Evolutionary conservation across 2,113 vertebrate genomes (phyloP).

Genomic region (Acrocephalus arundinaceus): DNA sequence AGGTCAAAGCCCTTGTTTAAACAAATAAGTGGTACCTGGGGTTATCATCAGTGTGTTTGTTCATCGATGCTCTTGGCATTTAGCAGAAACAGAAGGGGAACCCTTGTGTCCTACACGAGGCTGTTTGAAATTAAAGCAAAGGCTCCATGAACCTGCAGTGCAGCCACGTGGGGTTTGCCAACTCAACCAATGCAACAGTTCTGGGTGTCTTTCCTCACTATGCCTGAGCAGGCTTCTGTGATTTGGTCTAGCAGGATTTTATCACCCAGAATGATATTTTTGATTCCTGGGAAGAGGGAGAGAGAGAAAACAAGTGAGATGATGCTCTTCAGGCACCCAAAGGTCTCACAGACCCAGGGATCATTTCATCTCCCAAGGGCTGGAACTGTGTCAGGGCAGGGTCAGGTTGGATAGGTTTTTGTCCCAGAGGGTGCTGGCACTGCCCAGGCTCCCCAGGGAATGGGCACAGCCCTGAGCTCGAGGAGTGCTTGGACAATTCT

Average conservation of each 20-base stretch:
- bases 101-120: background rate
- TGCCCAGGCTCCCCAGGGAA: background rate
- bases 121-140: background rate
- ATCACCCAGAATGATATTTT: background rate
- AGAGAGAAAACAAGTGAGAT: background rate
- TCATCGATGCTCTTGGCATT: background rate
- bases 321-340: background rate
- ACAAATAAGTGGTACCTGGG: background rate
- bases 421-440: background rate
- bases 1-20: background rate
- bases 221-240: background rate
- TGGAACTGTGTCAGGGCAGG: background rate
- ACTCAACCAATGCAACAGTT: background rate
- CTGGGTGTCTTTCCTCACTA: background rate
- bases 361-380: background rate
- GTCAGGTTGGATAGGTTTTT: background rate
- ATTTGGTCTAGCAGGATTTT: background rate
- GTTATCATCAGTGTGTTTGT: background rate
- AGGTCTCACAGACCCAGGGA: background rate
- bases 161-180: background rate
- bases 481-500: fast-evolving
- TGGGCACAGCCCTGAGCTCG: fast-evolving
- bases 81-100: background rate
- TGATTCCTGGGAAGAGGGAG: background rate
- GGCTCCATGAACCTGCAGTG: background rate